Conservation (phyloP, 2,113 vertebrate species). For the Mola mola region DNA sequence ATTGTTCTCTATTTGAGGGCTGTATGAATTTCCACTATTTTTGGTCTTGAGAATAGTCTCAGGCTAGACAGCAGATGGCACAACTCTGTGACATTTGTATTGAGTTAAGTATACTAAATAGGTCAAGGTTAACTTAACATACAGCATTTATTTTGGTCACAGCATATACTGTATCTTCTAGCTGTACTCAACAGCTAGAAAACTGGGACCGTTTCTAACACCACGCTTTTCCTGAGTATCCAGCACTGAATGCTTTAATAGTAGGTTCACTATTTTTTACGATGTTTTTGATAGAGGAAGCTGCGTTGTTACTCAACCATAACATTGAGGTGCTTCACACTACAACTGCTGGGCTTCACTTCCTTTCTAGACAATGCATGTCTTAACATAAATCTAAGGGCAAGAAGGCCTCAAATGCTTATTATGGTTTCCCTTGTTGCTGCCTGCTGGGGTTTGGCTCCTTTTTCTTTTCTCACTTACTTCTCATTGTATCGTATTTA, state of each 20-base stretch:
- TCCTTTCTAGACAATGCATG: constrained; percentile 39
- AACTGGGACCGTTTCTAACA: too few species aligned
- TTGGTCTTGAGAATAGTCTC: constrained; percentile 11
- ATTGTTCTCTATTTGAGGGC: constrained; percentile 1
- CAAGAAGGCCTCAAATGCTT: constrained; percentile 1
- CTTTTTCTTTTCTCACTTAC: background rate
- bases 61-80: background rate
- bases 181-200: too few species aligned
- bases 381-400: constrained; percentile 1
- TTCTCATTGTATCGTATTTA: background rate
- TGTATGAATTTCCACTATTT: constrained; percentile 26
- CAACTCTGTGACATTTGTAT: constrained; percentile 15
- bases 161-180: constrained; percentile 3
- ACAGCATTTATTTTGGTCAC: constrained; percentile 41
- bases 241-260: background rate
- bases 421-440: background rate
- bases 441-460: background rate
- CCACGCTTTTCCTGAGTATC: background rate
- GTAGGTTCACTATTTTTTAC: background rate
- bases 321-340: constrained; percentile 17
- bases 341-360: constrained; percentile 47
- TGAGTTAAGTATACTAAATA: constrained; percentile 19
- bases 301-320: constrained; percentile 16
- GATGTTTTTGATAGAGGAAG: constrained; percentile 64
- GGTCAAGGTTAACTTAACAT: constrained; percentile 42